Percentiles rank a stretch among this genome's conserved stretches.
Conservation (phyloP, 2,888 invertebrate species). For the Cantharis lateralis region DNA sequence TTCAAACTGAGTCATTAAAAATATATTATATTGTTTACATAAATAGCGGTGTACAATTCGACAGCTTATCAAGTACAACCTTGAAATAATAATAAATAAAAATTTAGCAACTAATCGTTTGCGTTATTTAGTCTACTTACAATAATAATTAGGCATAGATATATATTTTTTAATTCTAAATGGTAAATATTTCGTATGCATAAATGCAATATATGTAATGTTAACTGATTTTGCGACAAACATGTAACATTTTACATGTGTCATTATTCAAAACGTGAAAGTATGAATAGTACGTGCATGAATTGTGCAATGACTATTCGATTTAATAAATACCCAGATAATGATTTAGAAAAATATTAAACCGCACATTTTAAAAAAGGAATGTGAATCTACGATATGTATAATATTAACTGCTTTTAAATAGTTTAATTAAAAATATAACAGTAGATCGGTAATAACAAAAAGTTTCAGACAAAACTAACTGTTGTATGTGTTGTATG, state of each 20-base stretch:
- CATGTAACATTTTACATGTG: conserved; percentile 20
- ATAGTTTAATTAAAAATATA: background rate
- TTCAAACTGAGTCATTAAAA: background rate
- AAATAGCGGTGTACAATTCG: background rate
- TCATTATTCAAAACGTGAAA: conserved; percentile 25
- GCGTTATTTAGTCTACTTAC: background rate
- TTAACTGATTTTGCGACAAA: background rate
- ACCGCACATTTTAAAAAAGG: background rate
- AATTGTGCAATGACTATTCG: conserved; percentile 12
- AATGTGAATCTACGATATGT: no score
- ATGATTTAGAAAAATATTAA: background rate
- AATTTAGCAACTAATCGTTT: background rate
- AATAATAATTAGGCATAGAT: background rate
- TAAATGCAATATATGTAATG: background rate
- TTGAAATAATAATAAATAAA: background rate
- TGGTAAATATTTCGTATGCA: background rate
- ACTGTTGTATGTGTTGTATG: background rate
- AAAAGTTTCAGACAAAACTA: background rate
- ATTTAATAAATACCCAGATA: background rate
- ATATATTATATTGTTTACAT: background rate
- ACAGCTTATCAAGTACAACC: background rate
- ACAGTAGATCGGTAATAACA: background rate
- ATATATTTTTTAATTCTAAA: background rate
- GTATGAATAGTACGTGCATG: conserved; percentile 21
- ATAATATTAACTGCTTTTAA: background rate